Evolutionary conservation across 2,888 invertebrate species (phyloP), one percentile per base, ranked within the genome.

Genomic region (Spicauda simplicius): DNA sequence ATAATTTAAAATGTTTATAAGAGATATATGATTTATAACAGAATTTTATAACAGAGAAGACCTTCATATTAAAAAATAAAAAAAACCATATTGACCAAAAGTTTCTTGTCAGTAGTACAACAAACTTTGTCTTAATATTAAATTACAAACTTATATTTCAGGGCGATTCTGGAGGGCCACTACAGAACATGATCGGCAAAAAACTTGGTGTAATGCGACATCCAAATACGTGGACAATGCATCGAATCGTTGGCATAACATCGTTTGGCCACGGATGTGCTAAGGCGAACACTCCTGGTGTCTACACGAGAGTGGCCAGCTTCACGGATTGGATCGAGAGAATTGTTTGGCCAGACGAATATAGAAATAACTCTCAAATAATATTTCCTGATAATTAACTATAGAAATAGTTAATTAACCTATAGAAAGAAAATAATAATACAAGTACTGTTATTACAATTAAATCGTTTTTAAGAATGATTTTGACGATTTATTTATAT

Each of bases 281-380:
- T 16, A 50, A 30, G 5, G 60, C 14, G 0, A 59, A 59, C 6
- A 25, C 59, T 10, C 59, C 59, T 14, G 59, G 59, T 6, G 48
- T 59, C 25, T 59, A 59, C 48, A 48, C 59, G 25, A 48, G 59
- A 16, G 41, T 59, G 0, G 45, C 59, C 1, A 59, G 59, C 12
- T 59, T 59, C 12, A 10, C 16, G 20, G 59, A 25, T 7, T 59
- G 59, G 59, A 59, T 59, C n/a, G 59, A 59, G 12, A 14, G 11
- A n/a, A 16, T 48, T 8, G 59, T 59, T 3, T 59, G 59, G 59
- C 59, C 59, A 2, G 18, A 50, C 4, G 18, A 50, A 8, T 11
- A 50, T 18, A 48, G 8, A 16, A 10, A 10, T n/a, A 2, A 5
- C 18, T 50, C 18, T 18, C 18, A 2, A 50, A 18, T 50, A 18